Conservation (phyloP, 2,888 invertebrate genomes). For the Megastigmus dorsalis region DNA sequence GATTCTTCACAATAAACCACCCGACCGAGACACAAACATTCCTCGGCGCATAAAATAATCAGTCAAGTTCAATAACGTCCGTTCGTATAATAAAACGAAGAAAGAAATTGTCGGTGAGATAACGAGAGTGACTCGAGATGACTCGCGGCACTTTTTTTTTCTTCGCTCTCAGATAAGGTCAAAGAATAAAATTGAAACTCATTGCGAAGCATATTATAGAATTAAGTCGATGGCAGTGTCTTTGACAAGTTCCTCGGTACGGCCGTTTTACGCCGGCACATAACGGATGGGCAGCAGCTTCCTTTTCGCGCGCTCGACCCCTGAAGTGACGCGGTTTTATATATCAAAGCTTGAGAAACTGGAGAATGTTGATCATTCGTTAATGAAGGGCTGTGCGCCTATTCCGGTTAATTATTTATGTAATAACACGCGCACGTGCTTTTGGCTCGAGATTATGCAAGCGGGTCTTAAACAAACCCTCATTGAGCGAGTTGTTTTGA, state of each 20-base stretch:
- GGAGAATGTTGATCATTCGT: background rate
- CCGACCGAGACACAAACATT: too few species aligned
- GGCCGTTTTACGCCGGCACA: too few species aligned
- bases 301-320: background rate
- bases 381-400: too few species aligned
- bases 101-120: too few species aligned
- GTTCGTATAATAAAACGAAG: too few species aligned
- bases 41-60: too few species aligned
- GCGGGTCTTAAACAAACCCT: constrained; percentile 9
- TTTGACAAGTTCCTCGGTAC: constrained; percentile 12
- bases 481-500: constrained; percentile 37
- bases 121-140: background rate
- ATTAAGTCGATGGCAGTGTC: constrained; percentile 5
- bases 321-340: background rate
- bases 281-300: constrained; percentile 13
- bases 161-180: background rate
- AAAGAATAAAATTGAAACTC: background rate
- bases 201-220: background rate
- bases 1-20: too few species aligned
- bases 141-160: background rate
- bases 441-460: background rate
- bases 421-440: too few species aligned
- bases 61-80: too few species aligned
- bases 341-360: background rate
- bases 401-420: background rate